Conservation (phyloP, 2,113 vertebrate species). For the Triplophysa rosa region DNA sequence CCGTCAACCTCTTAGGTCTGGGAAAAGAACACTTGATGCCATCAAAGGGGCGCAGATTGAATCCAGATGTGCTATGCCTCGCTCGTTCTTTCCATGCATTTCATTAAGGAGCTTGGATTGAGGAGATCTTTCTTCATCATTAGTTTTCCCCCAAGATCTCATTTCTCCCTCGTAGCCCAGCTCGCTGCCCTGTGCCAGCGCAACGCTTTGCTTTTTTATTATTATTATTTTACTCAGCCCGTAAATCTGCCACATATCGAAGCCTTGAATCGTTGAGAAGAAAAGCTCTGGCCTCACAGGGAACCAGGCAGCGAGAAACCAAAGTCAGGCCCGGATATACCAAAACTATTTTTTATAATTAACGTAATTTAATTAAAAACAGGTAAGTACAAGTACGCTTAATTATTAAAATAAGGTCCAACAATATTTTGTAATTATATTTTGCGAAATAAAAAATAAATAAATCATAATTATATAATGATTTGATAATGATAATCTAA, state of each 20-base stretch:
- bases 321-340: not conserved
- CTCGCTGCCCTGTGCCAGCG: constrained; percentile 49
- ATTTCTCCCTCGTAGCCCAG: constrained; percentile 47
- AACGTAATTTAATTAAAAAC: too few relatives aligned
- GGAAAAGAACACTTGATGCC: constrained; percentile 88
- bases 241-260: constrained; percentile 52
- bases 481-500: too few relatives aligned
- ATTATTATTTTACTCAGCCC: constrained; percentile 35
- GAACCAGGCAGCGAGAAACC: not conserved
- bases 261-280: constrained; percentile 27
- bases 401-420: too few relatives aligned
- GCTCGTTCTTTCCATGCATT: constrained; percentile 82
- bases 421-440: too few relatives aligned
- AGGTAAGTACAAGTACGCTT: too few relatives aligned
- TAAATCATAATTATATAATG: too few relatives aligned
- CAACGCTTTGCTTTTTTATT: constrained; percentile 44
- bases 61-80: constrained; percentile 83
- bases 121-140: constrained; percentile 81
- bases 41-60: constrained; percentile 88
- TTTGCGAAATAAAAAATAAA: not conserved
- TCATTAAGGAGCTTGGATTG: constrained; percentile 84
- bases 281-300: not conserved
- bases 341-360: not conserved
- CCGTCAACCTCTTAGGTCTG: constrained; percentile 80
- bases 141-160: constrained; percentile 69